Evolutionary conservation across 2,888 invertebrate species (phyloP).

Genomic region (Sialis fuliginosa): DNA sequence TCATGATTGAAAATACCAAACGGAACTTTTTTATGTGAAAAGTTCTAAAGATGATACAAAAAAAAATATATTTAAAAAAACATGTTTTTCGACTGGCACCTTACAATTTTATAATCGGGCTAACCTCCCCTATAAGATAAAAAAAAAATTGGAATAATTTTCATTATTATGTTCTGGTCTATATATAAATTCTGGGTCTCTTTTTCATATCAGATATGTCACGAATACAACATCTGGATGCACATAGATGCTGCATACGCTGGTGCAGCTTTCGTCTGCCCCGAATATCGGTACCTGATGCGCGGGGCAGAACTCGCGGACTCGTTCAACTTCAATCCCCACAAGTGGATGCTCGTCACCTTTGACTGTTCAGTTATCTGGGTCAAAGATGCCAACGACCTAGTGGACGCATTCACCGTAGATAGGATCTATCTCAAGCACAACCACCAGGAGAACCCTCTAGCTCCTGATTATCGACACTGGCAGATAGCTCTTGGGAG

Average conservation of each 20-base stretch:
- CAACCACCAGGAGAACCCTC: slow-evolving; percentile 41
- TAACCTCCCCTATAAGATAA: too few species aligned
- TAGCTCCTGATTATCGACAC: slow-evolving; percentile 50
- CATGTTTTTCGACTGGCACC: too few species aligned
- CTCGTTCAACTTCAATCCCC: slow-evolving; percentile 86
- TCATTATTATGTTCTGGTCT: too few species aligned
- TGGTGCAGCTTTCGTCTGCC: slow-evolving; percentile 78
- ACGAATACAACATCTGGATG: slow-evolving; percentile 61
- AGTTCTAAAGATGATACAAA: too few species aligned
- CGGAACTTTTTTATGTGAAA: too few species aligned
- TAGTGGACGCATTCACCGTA: slow-evolving; percentile 76
- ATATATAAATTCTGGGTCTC: too few species aligned
- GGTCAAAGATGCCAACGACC: slow-evolving; percentile 63
- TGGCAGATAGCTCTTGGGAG: slow-evolving; percentile 80
- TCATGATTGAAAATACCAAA: too few species aligned
- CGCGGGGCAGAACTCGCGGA: slow-evolving; percentile 64
- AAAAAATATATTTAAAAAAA: too few species aligned
- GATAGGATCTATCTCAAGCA: slow-evolving; percentile 79
- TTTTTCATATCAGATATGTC: slow-evolving; percentile 37
- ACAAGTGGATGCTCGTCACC: slow-evolving; percentile 89
- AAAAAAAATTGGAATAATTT: too few species aligned
- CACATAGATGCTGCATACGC: slow-evolving; percentile 97
- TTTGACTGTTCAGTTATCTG: slow-evolving; percentile 93
- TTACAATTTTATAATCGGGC: too few species aligned
- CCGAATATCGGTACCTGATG: slow-evolving; percentile 71